Percentiles rank a stretch among this genome's conserved stretches.
Conservation (phyloP, 1,140 invertebrate species). For the Melitaea cinxia region DNA sequence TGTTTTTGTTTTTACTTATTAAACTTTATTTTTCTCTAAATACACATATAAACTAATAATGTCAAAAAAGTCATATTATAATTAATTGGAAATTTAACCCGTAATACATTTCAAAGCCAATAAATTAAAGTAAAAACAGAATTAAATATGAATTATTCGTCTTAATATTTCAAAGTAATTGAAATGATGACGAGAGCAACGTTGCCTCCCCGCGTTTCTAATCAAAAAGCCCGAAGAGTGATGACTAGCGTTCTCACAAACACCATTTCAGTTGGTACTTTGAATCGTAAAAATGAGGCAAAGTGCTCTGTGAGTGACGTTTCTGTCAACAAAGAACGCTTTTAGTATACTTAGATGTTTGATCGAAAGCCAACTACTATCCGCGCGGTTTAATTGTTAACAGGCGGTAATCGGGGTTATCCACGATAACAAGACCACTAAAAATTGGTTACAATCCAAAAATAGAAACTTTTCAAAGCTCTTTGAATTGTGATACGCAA, state of each 20-base stretch:
- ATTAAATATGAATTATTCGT: not conserved
- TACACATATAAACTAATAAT: too few species aligned
- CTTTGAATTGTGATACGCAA: not conserved
- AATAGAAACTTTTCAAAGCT: slow-evolving; percentile 13
- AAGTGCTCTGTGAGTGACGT: slow-evolving; percentile 51
- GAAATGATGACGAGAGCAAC: slow-evolving; percentile 33
- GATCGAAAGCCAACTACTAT: slow-evolving; percentile 64
- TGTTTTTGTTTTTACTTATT: too few species aligned
- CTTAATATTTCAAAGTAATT: not conserved
- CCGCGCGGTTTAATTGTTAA: slow-evolving; percentile 40
- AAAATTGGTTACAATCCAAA: slow-evolving; percentile 25
- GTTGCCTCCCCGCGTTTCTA: slow-evolving; percentile 37
- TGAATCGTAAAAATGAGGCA: slow-evolving; percentile 34
- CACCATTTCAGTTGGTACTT: slow-evolving; percentile 17
- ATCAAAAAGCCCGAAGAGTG: slow-evolving; percentile 26
- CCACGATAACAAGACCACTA: slow-evolving; percentile 17
- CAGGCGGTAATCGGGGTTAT: slow-evolving; percentile 34
- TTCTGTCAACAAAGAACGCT: slow-evolving; percentile 57
- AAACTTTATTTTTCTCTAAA: too few species aligned
- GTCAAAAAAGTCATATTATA: too few species aligned
- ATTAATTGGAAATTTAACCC: too few species aligned
- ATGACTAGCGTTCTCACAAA: slow-evolving; percentile 13
- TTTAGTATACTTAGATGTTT: slow-evolving; percentile 54
- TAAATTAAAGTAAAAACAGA: not conserved
- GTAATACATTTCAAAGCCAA: too few species aligned